A percentile compares a stretch with the other conserved stretches of the same genome.
Conservation (phyloP, 2,888 invertebrate species). For the Eumerus sabulonum region DNA sequence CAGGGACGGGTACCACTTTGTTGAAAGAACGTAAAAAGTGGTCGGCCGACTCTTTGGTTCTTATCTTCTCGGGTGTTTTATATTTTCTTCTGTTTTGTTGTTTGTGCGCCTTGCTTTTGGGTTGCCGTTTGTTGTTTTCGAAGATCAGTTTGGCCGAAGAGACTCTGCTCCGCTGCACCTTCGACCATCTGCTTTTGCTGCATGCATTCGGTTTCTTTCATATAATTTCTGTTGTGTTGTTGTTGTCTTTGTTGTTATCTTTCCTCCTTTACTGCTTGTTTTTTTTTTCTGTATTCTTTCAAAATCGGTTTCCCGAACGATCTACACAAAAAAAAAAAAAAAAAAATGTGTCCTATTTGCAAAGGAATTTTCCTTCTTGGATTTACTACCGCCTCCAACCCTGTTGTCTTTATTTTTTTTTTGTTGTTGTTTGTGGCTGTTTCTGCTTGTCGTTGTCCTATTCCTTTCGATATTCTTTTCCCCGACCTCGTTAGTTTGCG, state of each 20-base stretch:
- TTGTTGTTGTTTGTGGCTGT: no score
- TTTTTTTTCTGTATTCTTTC: no score
- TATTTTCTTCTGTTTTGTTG: no score
- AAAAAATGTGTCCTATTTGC: no score
- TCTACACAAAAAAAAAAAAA: no score
- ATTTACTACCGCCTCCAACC: background rate
- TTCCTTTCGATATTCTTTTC: no score
- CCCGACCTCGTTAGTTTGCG: no score
- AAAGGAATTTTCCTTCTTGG: no score
- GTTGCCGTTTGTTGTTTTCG: slow-evolving; percentile 12
- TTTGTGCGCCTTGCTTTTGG: no score
- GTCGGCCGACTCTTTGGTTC: slow-evolving; percentile 63
- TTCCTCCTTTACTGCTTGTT: background rate
- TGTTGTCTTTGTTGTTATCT: slow-evolving; percentile 8
- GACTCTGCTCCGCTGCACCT: slow-evolving; percentile 17
- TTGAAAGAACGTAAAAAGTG: slow-evolving; percentile 51
- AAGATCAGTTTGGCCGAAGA: slow-evolving; percentile 14
- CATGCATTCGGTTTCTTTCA: slow-evolving; percentile 16
- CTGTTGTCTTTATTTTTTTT: no score
- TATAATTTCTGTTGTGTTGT: slow-evolving; percentile 27
- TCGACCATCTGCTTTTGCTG: slow-evolving; percentile 55
- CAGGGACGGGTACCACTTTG: slow-evolving; percentile 42
- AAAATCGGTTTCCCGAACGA: no score
- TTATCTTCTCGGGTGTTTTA: slow-evolving; percentile 16
- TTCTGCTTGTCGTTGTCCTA: slow-evolving; percentile 11